A percentile compares a stretch with the other conserved stretches of the same genome.
Evolutionary conservation across 2,113 vertebrate species (phyloP).

Genomic region (Coreoperca whiteheadi): DNA sequence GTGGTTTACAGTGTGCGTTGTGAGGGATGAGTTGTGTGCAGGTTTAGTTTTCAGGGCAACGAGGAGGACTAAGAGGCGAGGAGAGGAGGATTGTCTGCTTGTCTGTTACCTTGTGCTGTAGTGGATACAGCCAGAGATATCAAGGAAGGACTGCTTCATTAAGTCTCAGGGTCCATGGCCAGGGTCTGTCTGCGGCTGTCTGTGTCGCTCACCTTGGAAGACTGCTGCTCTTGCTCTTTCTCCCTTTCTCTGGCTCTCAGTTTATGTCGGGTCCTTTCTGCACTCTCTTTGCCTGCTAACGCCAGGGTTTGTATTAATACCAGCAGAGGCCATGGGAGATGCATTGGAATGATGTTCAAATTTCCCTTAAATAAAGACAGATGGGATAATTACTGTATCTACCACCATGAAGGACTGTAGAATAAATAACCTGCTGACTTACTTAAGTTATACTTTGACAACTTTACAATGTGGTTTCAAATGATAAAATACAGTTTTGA

Average conservation of each 20-base stretch:
- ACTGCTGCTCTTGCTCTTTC: conserved; percentile 52
- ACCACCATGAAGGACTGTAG: neutral
- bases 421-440: conserved; percentile 11
- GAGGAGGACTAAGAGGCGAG: conserved; percentile 16
- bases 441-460: neutral
- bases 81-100: conserved; percentile 34
- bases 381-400: conserved; percentile 35
- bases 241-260: conserved; percentile 25
- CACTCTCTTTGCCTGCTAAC: neutral
- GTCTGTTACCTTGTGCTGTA: conserved; percentile 57
- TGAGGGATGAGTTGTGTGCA: conserved; percentile 66
- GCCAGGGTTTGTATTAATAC: conserved; percentile 39
- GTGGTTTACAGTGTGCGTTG: conserved; percentile 66
- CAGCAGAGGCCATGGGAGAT: neutral
- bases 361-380: conserved; percentile 34
- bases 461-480: conserved; percentile 13
- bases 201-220: conserved; percentile 66
- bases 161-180: conserved; percentile 71
- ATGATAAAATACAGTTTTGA: conserved; percentile 7
- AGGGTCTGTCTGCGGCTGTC: conserved; percentile 54
- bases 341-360: conserved; percentile 29
- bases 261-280: conserved; percentile 27
- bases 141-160: conserved; percentile 70
- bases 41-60: conserved; percentile 50
- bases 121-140: conserved; percentile 62